Percentiles rank a stretch among this genome's conserved stretches.
Evolutionary conservation across 2,113 vertebrate species (phyloP).

Genomic region (Lates calcarifer): DNA sequence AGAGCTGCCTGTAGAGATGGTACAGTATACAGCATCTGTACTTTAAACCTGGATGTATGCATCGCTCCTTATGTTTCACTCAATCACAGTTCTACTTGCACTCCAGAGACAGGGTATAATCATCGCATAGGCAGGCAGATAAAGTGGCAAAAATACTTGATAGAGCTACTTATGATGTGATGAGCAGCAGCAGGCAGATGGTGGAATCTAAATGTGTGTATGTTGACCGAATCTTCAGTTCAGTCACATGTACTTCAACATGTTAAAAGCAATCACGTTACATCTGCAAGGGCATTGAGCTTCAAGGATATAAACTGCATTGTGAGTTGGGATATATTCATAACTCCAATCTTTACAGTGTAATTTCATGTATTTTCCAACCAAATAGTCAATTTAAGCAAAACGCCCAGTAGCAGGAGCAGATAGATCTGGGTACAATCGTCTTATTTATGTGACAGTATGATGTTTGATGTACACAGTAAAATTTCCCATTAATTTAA

Average conservation of each 20-base stretch:
- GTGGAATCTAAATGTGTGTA: no score
- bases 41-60: neutral
- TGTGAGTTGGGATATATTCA: neutral
- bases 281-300: neutral
- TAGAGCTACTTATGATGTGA: neutral
- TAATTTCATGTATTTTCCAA: constrained; percentile 4
- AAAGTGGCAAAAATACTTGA: neutral
- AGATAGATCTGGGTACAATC: constrained; percentile 12
- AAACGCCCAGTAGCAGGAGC: neutral
- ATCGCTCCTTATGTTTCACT: neutral
- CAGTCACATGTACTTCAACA: neutral
- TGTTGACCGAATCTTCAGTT: no score
- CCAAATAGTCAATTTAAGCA: constrained; percentile 9
- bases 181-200: neutral
- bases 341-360: neutral
- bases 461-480: constrained; percentile 43
- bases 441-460: constrained; percentile 36
- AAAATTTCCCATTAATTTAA: constrained; percentile 56
- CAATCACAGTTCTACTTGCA: neutral
- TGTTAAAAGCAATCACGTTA: neutral
- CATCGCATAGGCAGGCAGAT: neutral
- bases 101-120: neutral
- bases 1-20: neutral
- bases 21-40: neutral
- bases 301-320: neutral